Percentiles rank a stretch among this genome's conserved stretches.
Evolutionary conservation across 1,140 invertebrate genomes (phyloP).

Genomic region (Ips nitidus): DNA sequence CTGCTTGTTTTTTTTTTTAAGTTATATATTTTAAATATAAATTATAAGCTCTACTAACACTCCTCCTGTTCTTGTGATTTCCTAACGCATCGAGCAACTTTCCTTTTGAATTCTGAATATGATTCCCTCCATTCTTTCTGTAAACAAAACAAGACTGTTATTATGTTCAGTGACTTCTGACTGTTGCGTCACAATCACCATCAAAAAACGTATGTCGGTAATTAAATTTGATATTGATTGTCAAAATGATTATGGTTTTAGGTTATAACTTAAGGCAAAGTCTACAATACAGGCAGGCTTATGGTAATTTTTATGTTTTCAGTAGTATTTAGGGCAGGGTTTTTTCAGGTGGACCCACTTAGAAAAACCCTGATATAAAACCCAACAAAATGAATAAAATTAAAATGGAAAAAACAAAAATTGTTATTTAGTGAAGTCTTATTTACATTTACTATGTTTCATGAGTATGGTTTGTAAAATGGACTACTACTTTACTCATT

Average conservation of each 20-base stretch:
- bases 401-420: too few species aligned
- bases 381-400: too few species aligned
- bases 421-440: too few species aligned
- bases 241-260: not conserved
- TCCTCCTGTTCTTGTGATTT: conserved; percentile 99
- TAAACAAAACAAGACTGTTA: conserved; percentile 54
- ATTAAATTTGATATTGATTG: conserved; percentile 19
- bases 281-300: not conserved
- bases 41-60: conserved; percentile 64
- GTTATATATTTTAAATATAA: conserved; percentile 33
- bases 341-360: too few species aligned
- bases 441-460: too few species aligned
- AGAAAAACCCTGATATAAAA: too few species aligned
- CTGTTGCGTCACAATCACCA: too few species aligned
- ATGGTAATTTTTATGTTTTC: not conserved
- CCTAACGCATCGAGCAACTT: conserved; percentile 95
- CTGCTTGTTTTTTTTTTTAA: conserved; percentile 23
- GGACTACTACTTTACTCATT: too few species aligned
- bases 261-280: too few species aligned
- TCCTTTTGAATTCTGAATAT: conserved; percentile 95
- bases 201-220: not conserved
- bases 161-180: not conserved
- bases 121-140: conserved; percentile 98
- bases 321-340: not conserved
- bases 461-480: too few species aligned